A percentile compares a stretch with the other conserved stretches of the same genome.
These are phyloP conservation scores for Apostichopus japonicus DNA, from an alignment of 35 echinoderm and acorn worm genomes.

Conservation along the genomic window DNA sequence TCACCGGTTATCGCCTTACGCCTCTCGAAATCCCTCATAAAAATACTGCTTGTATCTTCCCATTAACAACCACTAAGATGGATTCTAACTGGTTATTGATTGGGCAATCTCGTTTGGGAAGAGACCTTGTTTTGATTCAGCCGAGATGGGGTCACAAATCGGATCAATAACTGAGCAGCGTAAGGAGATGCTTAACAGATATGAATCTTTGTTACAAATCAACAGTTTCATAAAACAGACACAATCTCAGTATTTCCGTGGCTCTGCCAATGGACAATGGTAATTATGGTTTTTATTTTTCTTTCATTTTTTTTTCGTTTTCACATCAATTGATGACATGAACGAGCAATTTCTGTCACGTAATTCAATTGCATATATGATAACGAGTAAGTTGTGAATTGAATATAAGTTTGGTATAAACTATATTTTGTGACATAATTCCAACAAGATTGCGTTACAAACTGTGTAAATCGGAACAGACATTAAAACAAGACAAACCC, in stretches of 20 bases:
- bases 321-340: not conserved
- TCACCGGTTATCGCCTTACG: slow-evolving; percentile 39
- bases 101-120: slow-evolving; percentile 57
- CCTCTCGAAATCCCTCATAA: slow-evolving; percentile 35
- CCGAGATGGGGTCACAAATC: slow-evolving; percentile 59
- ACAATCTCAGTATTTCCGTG: slow-evolving; percentile 6
- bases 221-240: slow-evolving; percentile 52
- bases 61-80: slow-evolving; percentile 55
- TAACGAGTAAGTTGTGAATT: not conserved
- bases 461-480: no score
- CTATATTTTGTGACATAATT: not conserved
- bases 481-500: no score
- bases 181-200: slow-evolving; percentile 43
- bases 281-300: not conserved
- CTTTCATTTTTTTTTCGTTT: not conserved
- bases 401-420: not conserved
- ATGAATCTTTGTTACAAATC: slow-evolving; percentile 55
- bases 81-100: slow-evolving; percentile 57
- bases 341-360: not conserved
- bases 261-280: not conserved
- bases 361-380: not conserved
- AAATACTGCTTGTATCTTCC: slow-evolving; percentile 58
- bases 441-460: not conserved
- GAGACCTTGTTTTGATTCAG: slow-evolving; percentile 63
- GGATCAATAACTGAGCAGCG: slow-evolving; percentile 58